Conservation (phyloP, 2,888 invertebrate species). For the Lasioglossum oenotherae region DNA sequence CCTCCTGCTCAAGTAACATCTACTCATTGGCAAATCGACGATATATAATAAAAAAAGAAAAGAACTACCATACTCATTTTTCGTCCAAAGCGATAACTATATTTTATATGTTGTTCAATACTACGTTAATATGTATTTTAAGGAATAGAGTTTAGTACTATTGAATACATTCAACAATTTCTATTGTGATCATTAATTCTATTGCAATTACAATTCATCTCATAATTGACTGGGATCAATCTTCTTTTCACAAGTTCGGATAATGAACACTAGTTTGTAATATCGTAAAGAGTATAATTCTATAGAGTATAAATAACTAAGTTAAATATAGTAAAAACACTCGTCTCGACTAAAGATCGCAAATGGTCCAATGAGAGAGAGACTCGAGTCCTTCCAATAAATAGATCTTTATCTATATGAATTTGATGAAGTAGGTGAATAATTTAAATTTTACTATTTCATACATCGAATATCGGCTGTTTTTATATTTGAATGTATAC, state of each 20-base stretch:
- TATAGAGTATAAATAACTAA: too few species aligned
- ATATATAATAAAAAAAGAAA: constrained; percentile 69
- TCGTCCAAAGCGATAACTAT: constrained; percentile 61
- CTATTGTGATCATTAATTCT: constrained; percentile 42
- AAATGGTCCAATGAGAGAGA: constrained; percentile 24
- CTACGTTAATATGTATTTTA: constrained; percentile 33
- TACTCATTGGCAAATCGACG: constrained; percentile 79
- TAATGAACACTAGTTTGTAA: constrained; percentile 9
- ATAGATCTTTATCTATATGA: not conserved
- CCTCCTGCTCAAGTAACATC: constrained; percentile 73
- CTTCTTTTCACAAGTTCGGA: constrained; percentile 29
- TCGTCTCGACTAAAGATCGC: not conserved
- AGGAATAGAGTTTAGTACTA: constrained; percentile 21
- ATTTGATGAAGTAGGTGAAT: not conserved
- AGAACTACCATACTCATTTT: constrained; percentile 56
- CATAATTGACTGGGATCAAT: constrained; percentile 50
- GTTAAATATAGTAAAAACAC: constrained; percentile 26
- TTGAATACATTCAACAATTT: constrained; percentile 33
- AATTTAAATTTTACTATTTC: constrained; percentile 17
- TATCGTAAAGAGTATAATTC: not conserved
- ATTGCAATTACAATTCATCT: constrained; percentile 38
- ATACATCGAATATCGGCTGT: constrained; percentile 37
- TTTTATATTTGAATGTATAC: constrained; percentile 30
- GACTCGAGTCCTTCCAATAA: constrained; percentile 40
- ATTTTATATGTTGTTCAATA: constrained; percentile 52